A percentile compares a stretch with the other conserved stretches of the same genome.
These are phyloP conservation scores for Nansenia antarctica DNA, from an alignment of 2,113 vertebrate species.

Conservation along the genomic window DNA sequence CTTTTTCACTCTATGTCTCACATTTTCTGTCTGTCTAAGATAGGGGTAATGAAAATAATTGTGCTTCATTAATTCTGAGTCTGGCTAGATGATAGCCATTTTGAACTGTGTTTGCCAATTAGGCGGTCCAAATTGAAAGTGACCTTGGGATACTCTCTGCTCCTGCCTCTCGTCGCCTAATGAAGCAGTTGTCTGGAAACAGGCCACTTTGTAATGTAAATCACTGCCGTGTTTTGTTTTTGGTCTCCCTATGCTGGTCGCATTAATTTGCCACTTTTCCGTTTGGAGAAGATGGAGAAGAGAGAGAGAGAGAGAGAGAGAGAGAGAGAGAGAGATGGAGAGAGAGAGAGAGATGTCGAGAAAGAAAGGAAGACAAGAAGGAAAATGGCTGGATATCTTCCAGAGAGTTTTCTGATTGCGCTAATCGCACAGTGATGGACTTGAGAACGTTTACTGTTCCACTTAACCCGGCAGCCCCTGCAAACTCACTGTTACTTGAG, in stretches of 20 bases:
- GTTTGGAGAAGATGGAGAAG: constrained; percentile 33
- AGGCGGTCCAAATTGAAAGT: constrained; percentile 98
- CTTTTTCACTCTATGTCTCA: constrained; percentile 57
- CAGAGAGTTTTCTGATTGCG: constrained; percentile 38
- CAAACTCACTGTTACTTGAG: constrained; percentile 24
- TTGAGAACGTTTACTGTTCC: constrained; percentile 42
- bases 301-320: constrained; percentile 14
- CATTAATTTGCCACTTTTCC: constrained; percentile 54
- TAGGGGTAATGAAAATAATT: constrained; percentile 97
- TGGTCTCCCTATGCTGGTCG: constrained; percentile 48
- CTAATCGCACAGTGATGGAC: constrained; percentile 34
- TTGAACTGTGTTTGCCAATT: constrained; percentile 99
- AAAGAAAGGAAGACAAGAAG: constrained; percentile 3
- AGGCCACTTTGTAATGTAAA: constrained; percentile 86
- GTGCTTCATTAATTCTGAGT: constrained; percentile 96
- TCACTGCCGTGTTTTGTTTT: constrained; percentile 65
- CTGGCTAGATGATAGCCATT: constrained; percentile 96
- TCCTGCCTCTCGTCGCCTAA: constrained; percentile 86
- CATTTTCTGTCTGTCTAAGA: constrained; percentile 88
- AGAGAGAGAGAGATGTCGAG: constrained; percentile 6
- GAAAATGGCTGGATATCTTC: constrained; percentile 22
- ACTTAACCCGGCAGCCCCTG: constrained; percentile 46
- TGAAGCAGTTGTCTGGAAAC: constrained; percentile 89
- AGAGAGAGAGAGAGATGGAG: constrained; percentile 25
- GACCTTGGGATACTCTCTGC: constrained; percentile 93